phyloP scores from a whole-genome alignment of 2,113 vertebrate genomes.

The Eolophus roseicapilla region DNA sequence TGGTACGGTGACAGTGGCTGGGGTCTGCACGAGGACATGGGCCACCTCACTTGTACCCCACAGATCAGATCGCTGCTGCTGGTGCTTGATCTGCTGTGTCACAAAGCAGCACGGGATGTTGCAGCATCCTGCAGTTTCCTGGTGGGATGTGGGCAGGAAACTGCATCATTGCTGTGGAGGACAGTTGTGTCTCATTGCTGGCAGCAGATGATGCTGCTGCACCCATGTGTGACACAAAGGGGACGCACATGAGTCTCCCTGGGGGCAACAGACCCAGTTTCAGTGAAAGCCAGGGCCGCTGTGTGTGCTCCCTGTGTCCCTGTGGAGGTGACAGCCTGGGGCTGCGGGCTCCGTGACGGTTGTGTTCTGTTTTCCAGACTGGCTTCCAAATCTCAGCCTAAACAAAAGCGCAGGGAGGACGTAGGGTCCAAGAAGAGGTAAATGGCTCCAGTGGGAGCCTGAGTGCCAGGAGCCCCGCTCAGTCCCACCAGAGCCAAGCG shows the following conservation, averaged over 20 bases:
- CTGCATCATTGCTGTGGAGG: background rate
- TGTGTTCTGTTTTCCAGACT: slow-evolving; percentile 87
- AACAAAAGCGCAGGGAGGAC: slow-evolving; percentile 81
- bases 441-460: slow-evolving; percentile 59
- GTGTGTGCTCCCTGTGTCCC: background rate
- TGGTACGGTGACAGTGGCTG: rapidly evolving
- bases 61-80: background rate
- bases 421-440: slow-evolving; percentile 82
- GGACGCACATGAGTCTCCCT: background rate
- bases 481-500: rapidly evolving
- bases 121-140: background rate
- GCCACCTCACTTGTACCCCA: rapidly evolving
- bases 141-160: background rate
- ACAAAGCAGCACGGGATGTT: background rate
- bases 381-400: slow-evolving; percentile 79
- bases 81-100: slow-evolving; percentile 1
- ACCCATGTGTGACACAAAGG: background rate
- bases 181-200: background rate
- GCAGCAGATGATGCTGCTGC: background rate
- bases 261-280: background rate
- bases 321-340: background rate
- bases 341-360: background rate
- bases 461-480: background rate
- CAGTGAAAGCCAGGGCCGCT: background rate
- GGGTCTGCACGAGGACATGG: background rate